Evolutionary conservation across 2,113 vertebrate species (phyloP).

Genomic region (Vireo altiloquus): DNA sequence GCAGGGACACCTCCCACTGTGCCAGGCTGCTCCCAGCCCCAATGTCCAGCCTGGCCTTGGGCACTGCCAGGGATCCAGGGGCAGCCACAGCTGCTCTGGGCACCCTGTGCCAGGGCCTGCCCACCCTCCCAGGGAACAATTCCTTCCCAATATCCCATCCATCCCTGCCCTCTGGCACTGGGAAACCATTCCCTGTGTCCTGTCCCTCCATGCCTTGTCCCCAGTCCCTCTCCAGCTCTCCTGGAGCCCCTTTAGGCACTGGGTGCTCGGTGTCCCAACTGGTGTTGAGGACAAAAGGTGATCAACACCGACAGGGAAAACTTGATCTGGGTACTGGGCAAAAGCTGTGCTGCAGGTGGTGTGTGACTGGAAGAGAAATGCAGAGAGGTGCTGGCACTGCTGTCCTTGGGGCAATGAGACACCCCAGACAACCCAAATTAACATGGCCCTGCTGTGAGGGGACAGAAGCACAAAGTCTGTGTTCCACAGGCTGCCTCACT

Average conservation of each 20-base stretch:
- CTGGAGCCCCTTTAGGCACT: neutral
- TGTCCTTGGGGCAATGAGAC: neutral
- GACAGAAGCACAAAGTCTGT: neutral
- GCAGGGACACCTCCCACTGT: neutral
- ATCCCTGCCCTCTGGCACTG: fast-evolving
- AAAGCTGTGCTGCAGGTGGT: neutral
- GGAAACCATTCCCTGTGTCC: neutral
- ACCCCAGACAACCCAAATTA: neutral
- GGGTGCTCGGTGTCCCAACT: neutral
- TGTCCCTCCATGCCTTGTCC: neutral
- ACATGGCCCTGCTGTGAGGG: neutral
- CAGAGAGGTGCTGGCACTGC: neutral
- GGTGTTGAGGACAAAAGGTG: neutral
- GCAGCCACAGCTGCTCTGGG: neutral
- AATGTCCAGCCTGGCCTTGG: neutral
- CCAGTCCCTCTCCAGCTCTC: neutral
- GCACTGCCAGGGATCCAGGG: neutral
- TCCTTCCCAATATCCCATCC: neutral
- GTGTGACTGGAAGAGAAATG: neutral
- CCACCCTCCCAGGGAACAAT: neutral
- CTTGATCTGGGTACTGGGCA: neutral
- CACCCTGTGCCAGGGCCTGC: neutral
- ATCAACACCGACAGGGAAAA: fast-evolving
- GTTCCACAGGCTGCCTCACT: neutral
- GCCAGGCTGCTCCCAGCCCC: neutral